Evolutionary conservation across 2,888 invertebrate genomes (phyloP).

Genomic region (Fissipunctia ypsillon): DNA sequence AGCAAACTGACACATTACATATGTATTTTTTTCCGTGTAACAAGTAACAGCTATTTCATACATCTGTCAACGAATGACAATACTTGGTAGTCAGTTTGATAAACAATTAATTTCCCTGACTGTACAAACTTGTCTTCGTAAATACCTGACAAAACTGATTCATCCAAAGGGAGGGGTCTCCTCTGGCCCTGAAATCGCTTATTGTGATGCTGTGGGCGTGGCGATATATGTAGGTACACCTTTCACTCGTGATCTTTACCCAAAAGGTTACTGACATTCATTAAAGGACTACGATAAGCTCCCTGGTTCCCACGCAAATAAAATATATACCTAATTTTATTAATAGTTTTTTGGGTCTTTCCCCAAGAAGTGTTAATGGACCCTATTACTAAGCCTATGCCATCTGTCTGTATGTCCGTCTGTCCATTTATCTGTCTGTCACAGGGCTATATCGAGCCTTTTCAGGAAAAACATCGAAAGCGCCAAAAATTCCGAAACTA

Average conservation of each 20-base stretch:
- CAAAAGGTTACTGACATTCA: conserved; percentile 35
- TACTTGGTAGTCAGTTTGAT: too few relatives aligned
- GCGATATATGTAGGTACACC: conserved; percentile 8
- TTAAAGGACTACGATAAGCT: conserved; percentile 13
- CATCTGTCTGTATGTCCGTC: background rate
- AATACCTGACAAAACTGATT: conserved; percentile 6
- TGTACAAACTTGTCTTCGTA: background rate
- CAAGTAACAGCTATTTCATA: too few relatives aligned
- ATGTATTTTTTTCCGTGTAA: too few relatives aligned
- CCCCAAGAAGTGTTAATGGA: too few relatives aligned
- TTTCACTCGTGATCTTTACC: conserved; percentile 52
- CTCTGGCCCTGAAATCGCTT: conserved; percentile 34
- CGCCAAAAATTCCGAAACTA: too few relatives aligned
- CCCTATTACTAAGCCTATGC: too few relatives aligned
- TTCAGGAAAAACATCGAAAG: too few relatives aligned
- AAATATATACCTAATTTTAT: background rate
- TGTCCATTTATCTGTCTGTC: background rate
- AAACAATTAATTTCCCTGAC: too few relatives aligned
- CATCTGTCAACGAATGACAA: too few relatives aligned
- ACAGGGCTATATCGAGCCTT: background rate
- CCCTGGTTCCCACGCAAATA: conserved; percentile 11
- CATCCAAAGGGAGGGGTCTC: background rate
- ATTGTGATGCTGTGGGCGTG: conserved; percentile 14
- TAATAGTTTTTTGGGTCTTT: background rate
- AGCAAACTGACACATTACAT: too few relatives aligned